phyloP scores from a whole-genome alignment of 2,113 vertebrate genomes.

The Pimephales promelas region DNA sequence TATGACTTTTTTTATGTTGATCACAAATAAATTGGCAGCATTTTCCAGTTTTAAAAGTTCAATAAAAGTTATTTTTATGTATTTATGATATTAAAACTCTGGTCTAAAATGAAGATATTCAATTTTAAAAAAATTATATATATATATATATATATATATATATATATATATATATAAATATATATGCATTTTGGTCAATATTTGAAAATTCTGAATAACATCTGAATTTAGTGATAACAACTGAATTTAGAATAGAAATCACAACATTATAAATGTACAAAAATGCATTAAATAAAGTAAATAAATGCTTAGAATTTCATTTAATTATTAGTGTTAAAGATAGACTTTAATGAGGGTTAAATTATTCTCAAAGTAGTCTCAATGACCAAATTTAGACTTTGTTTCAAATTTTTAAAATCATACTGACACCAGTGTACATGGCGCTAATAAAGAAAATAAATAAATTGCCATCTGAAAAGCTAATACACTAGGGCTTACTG shows the following conservation, averaged over 20 bases:
- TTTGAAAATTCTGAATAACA: background rate
- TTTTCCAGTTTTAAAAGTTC: background rate
- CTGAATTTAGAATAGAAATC: background rate
- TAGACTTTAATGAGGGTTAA: background rate
- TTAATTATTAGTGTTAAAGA: background rate
- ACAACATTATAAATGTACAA: background rate
- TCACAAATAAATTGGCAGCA: background rate
- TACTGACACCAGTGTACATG: background rate
- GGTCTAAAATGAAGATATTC: background rate
- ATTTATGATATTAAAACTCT: background rate
- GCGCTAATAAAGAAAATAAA: background rate
- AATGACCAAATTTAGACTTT: too few species aligned
- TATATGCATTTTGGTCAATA: background rate
- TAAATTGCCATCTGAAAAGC: constrained; percentile 2
- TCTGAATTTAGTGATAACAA: background rate
- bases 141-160: background rate
- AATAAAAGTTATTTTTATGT: background rate
- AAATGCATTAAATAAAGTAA: too few species aligned
- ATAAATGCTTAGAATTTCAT: background rate
- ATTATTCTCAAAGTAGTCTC: too few species aligned
- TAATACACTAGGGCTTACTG: constrained; percentile 1
- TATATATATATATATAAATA: background rate
- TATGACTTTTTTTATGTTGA: too few species aligned
- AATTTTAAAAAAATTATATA: background rate
- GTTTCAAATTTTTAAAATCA: background rate